Percentiles rank a stretch among this genome's conserved stretches.
These are phyloP conservation scores for Martes martes DNA, from an alignment of 2,113 vertebrate species.

Conservation along the genomic window DNA sequence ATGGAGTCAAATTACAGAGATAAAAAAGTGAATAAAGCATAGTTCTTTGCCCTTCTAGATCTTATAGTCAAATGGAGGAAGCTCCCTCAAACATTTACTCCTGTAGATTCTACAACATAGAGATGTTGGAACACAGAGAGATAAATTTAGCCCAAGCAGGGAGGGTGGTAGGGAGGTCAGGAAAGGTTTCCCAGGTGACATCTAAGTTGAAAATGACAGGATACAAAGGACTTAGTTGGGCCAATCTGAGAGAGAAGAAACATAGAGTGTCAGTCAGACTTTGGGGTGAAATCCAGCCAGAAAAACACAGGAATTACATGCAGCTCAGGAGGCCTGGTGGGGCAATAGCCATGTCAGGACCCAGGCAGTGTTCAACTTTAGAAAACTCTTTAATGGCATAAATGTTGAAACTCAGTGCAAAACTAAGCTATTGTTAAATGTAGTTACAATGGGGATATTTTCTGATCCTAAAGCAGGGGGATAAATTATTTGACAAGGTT, in stretches of 20 bases:
- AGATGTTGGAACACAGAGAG: background rate
- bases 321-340: background rate
- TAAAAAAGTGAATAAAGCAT: background rate
- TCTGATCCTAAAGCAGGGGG: background rate
- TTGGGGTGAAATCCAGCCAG: background rate
- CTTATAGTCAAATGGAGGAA: background rate
- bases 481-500: background rate
- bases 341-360: background rate
- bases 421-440: background rate
- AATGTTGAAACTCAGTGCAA: background rate
- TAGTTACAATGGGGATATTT: background rate
- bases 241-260: background rate
- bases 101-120: background rate
- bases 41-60: background rate
- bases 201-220: constrained; percentile 44
- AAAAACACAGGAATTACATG: background rate
- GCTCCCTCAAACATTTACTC: background rate
- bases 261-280: background rate
- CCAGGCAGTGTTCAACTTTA: background rate
- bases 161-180: background rate
- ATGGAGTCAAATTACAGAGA: background rate
- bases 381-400: background rate
- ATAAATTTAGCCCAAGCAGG: background rate
- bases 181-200: constrained; percentile 33
- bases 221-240: background rate